Conservation (phyloP, 1,140 invertebrate genomes). For the Radopholus similis region DNA sequence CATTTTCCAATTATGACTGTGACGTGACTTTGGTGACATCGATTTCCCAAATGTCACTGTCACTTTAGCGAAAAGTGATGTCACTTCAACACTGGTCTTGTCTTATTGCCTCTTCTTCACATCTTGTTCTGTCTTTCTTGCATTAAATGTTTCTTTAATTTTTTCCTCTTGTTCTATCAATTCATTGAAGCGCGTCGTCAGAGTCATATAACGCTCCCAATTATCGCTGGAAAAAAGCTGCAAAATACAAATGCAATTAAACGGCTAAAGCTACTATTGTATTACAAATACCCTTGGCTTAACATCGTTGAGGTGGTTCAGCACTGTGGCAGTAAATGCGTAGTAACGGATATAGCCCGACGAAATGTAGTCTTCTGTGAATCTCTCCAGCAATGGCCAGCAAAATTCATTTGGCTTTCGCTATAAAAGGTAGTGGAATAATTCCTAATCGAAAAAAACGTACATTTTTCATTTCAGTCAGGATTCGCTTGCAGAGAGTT, state of each 20-base stretch:
- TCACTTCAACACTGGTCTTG: too few species aligned
- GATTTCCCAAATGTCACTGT: too few species aligned
- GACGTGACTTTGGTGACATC: too few species aligned
- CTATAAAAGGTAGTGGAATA: not conserved
- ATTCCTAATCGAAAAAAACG: not conserved
- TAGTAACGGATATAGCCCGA: not conserved
- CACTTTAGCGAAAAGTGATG: too few species aligned
- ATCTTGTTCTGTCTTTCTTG: too few species aligned
- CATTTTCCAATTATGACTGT: too few species aligned
- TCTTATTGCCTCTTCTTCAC: too few species aligned
- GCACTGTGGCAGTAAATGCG: not conserved
- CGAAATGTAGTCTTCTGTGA: not conserved
- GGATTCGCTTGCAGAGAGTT: not conserved
- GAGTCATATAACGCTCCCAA: too few species aligned
- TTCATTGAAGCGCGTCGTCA: too few species aligned
- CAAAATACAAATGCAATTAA: not conserved
- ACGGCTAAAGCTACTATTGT: not conserved
- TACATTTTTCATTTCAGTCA: not conserved
- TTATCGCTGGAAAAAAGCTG: too few species aligned
- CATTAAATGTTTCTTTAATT: too few species aligned
- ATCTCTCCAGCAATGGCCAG: constrained; percentile 1
- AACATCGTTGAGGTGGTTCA: not conserved
- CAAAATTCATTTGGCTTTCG: constrained; percentile 16
- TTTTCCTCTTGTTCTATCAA: too few species aligned
- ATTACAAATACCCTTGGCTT: constrained; percentile 9